Evolutionary conservation across 2,888 invertebrate genomes (phyloP), one percentile per base, ranked within the genome.

Genomic region (Drosophila mimetica): DNA sequence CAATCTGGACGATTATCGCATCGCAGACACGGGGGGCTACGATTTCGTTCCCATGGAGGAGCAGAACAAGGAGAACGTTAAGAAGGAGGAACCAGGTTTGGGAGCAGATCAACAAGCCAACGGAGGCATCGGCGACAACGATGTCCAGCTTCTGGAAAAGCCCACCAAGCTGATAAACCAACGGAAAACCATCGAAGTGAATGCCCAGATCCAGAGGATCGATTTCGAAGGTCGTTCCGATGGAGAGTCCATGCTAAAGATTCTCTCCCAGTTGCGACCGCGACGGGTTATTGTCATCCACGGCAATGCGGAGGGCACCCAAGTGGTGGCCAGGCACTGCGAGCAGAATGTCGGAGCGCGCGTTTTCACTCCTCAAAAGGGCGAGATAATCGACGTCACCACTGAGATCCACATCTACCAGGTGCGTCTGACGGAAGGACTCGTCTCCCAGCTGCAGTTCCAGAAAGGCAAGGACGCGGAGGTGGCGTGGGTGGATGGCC

Each of bases 331-430:
- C 13, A 94, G 93, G 55, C 94, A 95, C 87, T 95, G 96, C 67
- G 93, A 94, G 55, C 93, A 94, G 67, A 94, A 94, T 87, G 93
- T 95, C 13, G 95, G 95, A 6, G 94, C 94, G 0, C 93, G 95
- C 76, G 95, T 99, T 1, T 99, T 97, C 91, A 94, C 96, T 2
- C 99, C 99, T 0, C 92, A 92, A 9, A 93, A 94, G 58, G 96
- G 96, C 0, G 98, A 99, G 76, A 89, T 91, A 8, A 94, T 99
- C 4, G 99, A 99, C 91, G 99, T 97, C 0, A 99, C 99, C 0
- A 98, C 98, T 0, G 99, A 99, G 92, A 97, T 98, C 0, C 97
- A 99, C 88, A 99, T 99, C 82, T 99, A 98, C 91, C 99, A 99
- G 93, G 97, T 98, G 71, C 95, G 97, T 55, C 93, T 99, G 42